These are phyloP conservation scores for Phyllotreta cruciferae DNA, from an alignment of 2,888 invertebrate species.

Conservation along the genomic window DNA sequence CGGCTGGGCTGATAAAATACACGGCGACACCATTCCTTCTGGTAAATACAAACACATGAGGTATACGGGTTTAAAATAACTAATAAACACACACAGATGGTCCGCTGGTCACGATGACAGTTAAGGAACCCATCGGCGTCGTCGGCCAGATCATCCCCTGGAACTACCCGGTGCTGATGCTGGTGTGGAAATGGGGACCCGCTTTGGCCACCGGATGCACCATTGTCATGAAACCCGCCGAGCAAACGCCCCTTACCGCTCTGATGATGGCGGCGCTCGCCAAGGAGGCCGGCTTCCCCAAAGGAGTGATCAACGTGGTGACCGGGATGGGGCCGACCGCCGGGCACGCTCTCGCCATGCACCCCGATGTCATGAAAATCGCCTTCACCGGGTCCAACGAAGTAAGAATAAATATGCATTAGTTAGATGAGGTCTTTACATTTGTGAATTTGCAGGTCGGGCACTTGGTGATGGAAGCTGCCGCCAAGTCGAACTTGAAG, in stretches of 20 bases:
- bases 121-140: slow-evolving; percentile 79
- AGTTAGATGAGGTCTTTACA: neutral
- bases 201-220: slow-evolving; percentile 73
- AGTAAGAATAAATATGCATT: slow-evolving; percentile 45
- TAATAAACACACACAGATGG: slow-evolving; percentile 60
- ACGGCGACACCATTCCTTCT: slow-evolving; percentile 82
- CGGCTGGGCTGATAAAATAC: slow-evolving; percentile 86
- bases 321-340: slow-evolving; percentile 78
- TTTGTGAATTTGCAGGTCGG: slow-evolving; percentile 60
- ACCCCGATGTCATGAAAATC: slow-evolving; percentile 74
- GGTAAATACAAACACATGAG: slow-evolving; percentile 56
- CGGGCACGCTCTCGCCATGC: slow-evolving; percentile 73
- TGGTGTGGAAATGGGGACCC: slow-evolving; percentile 80
- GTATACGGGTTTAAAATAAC: neutral
- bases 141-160: slow-evolving; percentile 83
- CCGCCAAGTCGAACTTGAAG: slow-evolving; percentile 80
- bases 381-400: slow-evolving; percentile 81
- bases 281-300: slow-evolving; percentile 81
- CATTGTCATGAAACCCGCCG: slow-evolving; percentile 81
- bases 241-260: slow-evolving; percentile 83
- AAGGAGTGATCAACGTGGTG: slow-evolving; percentile 79
- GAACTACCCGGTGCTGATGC: slow-evolving; percentile 82
- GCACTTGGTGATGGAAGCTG: slow-evolving; percentile 66
- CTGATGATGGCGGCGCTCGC: slow-evolving; percentile 74
- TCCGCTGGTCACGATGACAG: slow-evolving; percentile 67